Evolutionary conservation across 2,888 invertebrate genomes (phyloP), one percentile per base, ranked within the genome.

Genomic region (Incurvaria masculella): DNA sequence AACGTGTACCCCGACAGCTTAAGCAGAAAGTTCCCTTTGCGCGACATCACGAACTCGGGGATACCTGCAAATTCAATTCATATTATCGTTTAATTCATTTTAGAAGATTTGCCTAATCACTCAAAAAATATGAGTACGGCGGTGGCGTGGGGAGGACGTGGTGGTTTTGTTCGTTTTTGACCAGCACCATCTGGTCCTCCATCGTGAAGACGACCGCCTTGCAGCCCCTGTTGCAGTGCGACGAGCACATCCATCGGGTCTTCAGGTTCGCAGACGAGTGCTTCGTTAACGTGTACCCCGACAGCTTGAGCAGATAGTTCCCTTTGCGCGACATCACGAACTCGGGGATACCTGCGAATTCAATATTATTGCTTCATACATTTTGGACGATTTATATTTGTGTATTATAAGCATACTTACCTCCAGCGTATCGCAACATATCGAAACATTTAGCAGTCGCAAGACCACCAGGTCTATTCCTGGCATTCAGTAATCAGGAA

Each of bases 171-270:
- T 11, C 33, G 14, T 33, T 33, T 11, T 27, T 27, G 14, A 27
- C 5, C 16, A n/a, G n/a, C 14, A 27, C 14, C 27, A 27, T 17
- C 16, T 19, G 27, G 14, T 27, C 18, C 2, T 26, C 4, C 16
- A 45, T 4, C 14, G 33, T 45, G 45, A 27, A 18, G 17, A 33
- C 27, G 19, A 26, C 18, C 14, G 33, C 26, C 6, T 11, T n/a
- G 33, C 26, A 45, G 19, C 45, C 27, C 16, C 18, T 5, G 27
- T 10, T 8, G 16, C 10, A 17, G 26, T 23, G 59, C 19, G 19
- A 14, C 8, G 41, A 19, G 17, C 27, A 45, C 45, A n/a, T 5
- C 45, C 45, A 33, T 4, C 26, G 33, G 4, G n/a, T 14, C 45
- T 10, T 33, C 0, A n/a, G 4, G 6, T 33, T 27, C 4, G 4